Evolutionary conservation across 2,113 vertebrate species (phyloP).

Genomic region (Falco punctatus): DNA sequence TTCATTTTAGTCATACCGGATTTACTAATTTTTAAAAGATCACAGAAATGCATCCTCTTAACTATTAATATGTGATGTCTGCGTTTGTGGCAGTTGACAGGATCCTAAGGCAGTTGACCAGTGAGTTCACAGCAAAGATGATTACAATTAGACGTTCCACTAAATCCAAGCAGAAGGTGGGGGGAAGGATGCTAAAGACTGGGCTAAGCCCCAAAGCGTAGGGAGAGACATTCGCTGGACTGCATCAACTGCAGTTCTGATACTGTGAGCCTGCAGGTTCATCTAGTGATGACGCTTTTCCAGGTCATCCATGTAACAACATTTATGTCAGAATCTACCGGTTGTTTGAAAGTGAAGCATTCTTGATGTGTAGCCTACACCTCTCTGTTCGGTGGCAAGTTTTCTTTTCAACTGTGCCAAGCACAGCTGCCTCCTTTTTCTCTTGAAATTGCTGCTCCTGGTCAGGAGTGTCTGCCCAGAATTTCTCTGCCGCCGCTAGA

Average conservation of each 20-base stretch:
- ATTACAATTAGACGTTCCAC: background rate
- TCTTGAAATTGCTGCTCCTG: constrained; percentile 44
- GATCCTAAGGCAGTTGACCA: background rate
- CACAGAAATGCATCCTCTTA: background rate
- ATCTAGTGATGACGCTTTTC: background rate
- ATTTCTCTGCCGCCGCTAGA: constrained; percentile 64
- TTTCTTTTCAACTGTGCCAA: constrained; percentile 62
- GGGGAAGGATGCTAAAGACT: background rate
- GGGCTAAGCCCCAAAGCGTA: background rate
- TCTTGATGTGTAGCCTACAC: background rate
- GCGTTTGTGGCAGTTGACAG: background rate
- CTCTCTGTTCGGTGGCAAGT: constrained; percentile 67
- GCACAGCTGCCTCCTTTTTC: constrained; percentile 56
- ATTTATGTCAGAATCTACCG: background rate
- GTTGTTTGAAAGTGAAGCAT: background rate
- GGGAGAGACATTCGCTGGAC: background rate
- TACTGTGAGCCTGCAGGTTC: background rate
- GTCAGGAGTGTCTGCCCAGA: constrained; percentile 52
- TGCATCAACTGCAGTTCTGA: background rate
- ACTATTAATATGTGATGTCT: background rate
- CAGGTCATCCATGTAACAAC: background rate
- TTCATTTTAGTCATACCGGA: background rate
- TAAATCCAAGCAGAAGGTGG: background rate
- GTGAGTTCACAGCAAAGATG: background rate
- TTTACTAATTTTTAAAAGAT: background rate